phyloP scores from a whole-genome alignment of 2,113 vertebrate species.

The Circaetus gallicus region DNA sequence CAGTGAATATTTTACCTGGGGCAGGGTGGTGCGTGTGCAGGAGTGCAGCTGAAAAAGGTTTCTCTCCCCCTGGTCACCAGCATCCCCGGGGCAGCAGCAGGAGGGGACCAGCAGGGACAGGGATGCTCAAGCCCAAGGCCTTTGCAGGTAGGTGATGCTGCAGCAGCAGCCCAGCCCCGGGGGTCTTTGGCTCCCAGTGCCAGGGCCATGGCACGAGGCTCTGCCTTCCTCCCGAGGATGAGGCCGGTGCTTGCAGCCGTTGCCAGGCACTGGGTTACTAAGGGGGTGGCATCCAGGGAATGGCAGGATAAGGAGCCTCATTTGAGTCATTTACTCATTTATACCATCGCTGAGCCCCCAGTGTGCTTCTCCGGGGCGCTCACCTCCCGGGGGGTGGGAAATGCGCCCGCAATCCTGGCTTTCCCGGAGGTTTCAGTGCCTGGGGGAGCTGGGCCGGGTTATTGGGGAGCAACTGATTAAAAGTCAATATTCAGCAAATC shows the following conservation, averaged over 20 bases:
- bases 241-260: neutral
- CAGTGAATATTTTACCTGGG: fast-evolving
- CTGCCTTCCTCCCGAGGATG: neutral
- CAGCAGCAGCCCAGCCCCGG: neutral
- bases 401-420: fast-evolving
- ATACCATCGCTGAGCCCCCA: neutral
- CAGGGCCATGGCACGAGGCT: neutral
- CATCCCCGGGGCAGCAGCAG: neutral
- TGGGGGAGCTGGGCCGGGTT: neutral
- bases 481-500: neutral
- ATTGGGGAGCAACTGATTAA: neutral
- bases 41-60: neutral
- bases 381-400: neutral
- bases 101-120: neutral
- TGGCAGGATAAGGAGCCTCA: neutral
- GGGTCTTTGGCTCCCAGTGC: neutral
- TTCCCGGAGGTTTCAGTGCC: fast-evolving
- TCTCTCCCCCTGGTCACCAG: neutral
- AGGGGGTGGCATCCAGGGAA: neutral
- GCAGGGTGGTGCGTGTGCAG: too few relatives aligned
- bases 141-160: neutral
- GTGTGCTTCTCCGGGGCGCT: fast-evolving
- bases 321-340: neutral
- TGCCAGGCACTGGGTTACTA: neutral
- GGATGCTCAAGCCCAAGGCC: neutral